Conservation (phyloP, 2,888 invertebrate species). For the Acanthacorydalis orientalis region DNA sequence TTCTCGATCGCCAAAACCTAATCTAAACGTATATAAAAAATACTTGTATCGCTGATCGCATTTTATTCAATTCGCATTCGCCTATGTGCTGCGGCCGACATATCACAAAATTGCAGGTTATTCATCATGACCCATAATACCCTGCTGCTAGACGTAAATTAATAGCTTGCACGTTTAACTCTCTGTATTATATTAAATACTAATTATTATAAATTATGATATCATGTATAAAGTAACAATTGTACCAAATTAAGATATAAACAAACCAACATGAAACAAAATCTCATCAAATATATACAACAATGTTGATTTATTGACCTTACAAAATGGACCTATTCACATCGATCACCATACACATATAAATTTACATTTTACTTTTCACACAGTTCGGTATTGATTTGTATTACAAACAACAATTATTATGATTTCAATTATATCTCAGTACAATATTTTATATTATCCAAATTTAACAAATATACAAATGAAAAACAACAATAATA, state of each 20-base stretch:
- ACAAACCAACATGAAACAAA: constrained; percentile 1
- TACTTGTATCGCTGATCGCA: constrained; percentile 3
- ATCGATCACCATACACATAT: background rate
- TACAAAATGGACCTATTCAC: constrained; percentile 8
- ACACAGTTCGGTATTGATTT: no score
- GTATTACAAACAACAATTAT: no score
- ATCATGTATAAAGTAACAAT: constrained; percentile 6
- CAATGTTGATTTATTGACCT: constrained; percentile 6
- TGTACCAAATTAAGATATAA: constrained; percentile 6
- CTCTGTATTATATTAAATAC: constrained; percentile 4
- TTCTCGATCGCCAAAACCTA: background rate
- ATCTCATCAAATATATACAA: constrained; percentile 7
- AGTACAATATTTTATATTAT: no score
- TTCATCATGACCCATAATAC: background rate
- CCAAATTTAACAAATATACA: no score
- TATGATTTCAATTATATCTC: no score
- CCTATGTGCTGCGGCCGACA: constrained; percentile 6
- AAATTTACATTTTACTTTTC: background rate
- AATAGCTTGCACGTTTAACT: constrained; percentile 6
- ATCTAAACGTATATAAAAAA: background rate
- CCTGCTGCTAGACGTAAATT: constrained; percentile 3
- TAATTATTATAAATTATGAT: background rate
- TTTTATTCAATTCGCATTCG: constrained; percentile 1
- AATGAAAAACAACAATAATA: no score
- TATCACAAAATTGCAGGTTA: constrained; percentile 4